A percentile compares a stretch with the other conserved stretches of the same genome.
Conservation (phyloP, 2,797 vertebrate genomes). For the Sebastes itinus region DNA sequence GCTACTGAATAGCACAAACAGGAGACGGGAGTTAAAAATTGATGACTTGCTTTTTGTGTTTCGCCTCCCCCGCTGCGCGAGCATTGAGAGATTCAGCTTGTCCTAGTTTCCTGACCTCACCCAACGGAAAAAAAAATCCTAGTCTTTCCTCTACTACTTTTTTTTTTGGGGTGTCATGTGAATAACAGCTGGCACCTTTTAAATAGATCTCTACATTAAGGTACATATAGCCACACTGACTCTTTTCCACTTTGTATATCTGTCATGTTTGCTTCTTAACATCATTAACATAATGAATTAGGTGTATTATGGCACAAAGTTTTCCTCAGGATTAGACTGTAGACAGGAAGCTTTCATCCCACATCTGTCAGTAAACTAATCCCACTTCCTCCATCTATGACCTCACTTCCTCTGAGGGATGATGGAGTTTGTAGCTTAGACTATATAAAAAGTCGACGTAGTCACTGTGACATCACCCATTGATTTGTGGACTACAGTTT, state of each 20-base stretch:
- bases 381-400: conserved; percentile 47
- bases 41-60: conserved; percentile 72
- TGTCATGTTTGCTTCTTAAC: conserved; percentile 7
- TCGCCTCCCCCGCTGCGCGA: conserved; percentile 9
- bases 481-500: accelerated
- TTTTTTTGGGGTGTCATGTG: neutral
- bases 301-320: conserved; percentile 15
- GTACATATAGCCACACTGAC: neutral
- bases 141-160: neutral
- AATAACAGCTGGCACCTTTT: neutral
- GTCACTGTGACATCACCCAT: neutral
- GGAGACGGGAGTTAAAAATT: conserved; percentile 69
- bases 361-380: conserved; percentile 53
- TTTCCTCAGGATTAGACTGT: conserved; percentile 47
- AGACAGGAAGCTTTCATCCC: conserved; percentile 51
- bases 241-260: neutral
- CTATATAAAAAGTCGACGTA: accelerated
- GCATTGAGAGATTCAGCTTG: conserved; percentile 44
- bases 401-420: conserved; percentile 35
- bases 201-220: neutral
- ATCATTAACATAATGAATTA: conserved; percentile 34
- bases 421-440: neutral
- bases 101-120: conserved; percentile 67
- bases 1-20: conserved; percentile 64
- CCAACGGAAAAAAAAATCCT: neutral